Evolutionary conservation across 2,797 vertebrate species (phyloP).

Genomic region (Acanthurus leucopareius): DNA sequence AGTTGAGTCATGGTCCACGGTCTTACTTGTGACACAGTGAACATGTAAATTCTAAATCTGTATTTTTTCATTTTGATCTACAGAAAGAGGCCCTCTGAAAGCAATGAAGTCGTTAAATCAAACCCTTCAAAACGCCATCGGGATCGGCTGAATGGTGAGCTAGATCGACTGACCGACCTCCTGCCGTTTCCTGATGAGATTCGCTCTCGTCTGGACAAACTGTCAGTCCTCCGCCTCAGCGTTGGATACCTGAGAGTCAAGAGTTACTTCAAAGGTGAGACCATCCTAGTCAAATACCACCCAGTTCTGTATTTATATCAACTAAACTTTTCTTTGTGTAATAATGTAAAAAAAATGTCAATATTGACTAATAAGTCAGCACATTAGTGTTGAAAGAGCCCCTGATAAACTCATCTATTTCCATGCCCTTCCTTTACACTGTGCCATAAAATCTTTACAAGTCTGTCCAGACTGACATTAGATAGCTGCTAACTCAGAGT

Average conservation of each 20-base stretch:
- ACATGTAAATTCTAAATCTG: neutral
- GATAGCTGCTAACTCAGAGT: neutral
- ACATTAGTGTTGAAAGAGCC: neutral
- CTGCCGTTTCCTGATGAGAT: conserved; percentile 85
- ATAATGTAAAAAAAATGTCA: neutral
- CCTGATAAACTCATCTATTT: neutral
- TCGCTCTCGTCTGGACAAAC: conserved; percentile 83
- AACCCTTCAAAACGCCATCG: conserved; percentile 88
- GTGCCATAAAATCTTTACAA: neutral
- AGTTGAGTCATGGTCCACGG: neutral
- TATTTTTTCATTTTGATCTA: neutral
- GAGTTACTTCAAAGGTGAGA: conserved; percentile 85
- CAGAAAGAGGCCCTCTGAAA: conserved; percentile 66
- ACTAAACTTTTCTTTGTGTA: too few species aligned
- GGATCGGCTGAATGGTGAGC: conserved; percentile 87
- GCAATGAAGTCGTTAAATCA: conserved; percentile 77
- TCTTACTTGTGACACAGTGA: neutral
- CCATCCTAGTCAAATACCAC: too few species aligned
- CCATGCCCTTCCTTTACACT: neutral
- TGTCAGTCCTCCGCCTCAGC: conserved; percentile 85
- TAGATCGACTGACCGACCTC: conserved; percentile 82
- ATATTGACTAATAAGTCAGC: neutral
- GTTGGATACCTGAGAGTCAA: conserved; percentile 88
- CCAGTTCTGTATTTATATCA: neutral
- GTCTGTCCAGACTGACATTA: neutral